Base-by-base conservation (phyloP, 2,888 invertebrate genomes). In the Patella caerulea region DNA sequence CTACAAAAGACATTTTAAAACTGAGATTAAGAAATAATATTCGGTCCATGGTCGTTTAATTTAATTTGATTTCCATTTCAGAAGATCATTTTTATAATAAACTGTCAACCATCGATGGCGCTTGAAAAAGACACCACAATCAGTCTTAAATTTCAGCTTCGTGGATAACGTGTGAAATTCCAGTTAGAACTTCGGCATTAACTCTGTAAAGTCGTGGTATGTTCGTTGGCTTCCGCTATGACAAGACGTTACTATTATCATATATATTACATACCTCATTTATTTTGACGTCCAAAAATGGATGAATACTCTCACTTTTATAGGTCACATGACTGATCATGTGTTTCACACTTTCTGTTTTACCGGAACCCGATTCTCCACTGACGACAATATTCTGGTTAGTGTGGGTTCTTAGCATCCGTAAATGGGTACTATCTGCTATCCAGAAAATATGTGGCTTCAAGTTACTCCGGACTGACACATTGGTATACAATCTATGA, bases 341-440 rank as follows among this genome's bases (percentile, higher is more conserved):
- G n/a, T 82, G 78, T 70, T 85, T 85, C 5, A 76, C 76, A 59
- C 84, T 84, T 77, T 90, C 89, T 5, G 90, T 90, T 78, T 90
- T 90, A 59, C 90, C 90, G 78, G 84, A 83, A 29, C 90, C 90
- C 14, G 88, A 88, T 78, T 89, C 89, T 11, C 90, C 90, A 79
- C 87, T 88, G 77, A 90, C 87, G 72, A 89, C 81, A 69, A 90
- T 80, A 77, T 85, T 85, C 78, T 88, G 87, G 73, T 83, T 84
- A 34, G 83, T 82, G 72, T 83, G 80, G 45, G 78, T 78, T 71
- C 84, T 75, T 70, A 83, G 84, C 78, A 89, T 81, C 77, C 82
- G 84, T 71, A 84, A 84, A 80, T 85, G 88, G 9, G 88, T 86
- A 45, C 85, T 83, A 69, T 88, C 87, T n/a, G 87, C 88, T 59